These are phyloP conservation scores for Teinopalpus imperialis DNA, from an alignment of 2,888 invertebrate genomes.

Conservation along the genomic window DNA sequence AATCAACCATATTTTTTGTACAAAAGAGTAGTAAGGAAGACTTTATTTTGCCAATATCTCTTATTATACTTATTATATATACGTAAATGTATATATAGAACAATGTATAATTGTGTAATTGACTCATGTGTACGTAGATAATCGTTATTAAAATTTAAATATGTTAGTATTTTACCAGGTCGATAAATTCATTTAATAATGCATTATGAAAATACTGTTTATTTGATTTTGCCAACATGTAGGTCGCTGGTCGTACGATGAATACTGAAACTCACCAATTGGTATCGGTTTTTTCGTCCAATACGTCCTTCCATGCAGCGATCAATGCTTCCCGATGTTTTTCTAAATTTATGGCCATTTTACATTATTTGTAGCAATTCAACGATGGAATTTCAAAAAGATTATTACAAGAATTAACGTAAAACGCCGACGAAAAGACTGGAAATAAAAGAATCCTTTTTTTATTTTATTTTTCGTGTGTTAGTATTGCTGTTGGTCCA, in stretches of 20 bases:
- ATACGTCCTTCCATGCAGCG: conserved; percentile 94
- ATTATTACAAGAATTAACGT: conserved; percentile 37
- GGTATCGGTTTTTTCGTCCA: conserved; percentile 91
- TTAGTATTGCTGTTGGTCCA: too few relatives aligned
- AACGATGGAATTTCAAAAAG: conserved; percentile 43
- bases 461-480: too few relatives aligned
- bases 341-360: conserved; percentile 94
- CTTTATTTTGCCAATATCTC: too few relatives aligned
- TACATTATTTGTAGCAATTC: conserved; percentile 67
- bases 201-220: conserved; percentile 42
- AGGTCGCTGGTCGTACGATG: conserved; percentile 62
- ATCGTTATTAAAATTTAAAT: background rate
- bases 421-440: conserved; percentile 42
- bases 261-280: conserved; percentile 87
- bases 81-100: too few relatives aligned
- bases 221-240: conserved; percentile 63
- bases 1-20: too few relatives aligned
- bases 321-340: conserved; percentile 90
- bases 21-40: too few relatives aligned
- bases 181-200: conserved; percentile 7
- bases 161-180: background rate
- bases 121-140: too few relatives aligned
- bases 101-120: too few relatives aligned
- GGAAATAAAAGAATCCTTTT: too few relatives aligned
- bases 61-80: too few relatives aligned